These are phyloP conservation scores for Dryadula phaetusa DNA, from an alignment of 2,888 invertebrate genomes.

Conservation along the genomic window DNA sequence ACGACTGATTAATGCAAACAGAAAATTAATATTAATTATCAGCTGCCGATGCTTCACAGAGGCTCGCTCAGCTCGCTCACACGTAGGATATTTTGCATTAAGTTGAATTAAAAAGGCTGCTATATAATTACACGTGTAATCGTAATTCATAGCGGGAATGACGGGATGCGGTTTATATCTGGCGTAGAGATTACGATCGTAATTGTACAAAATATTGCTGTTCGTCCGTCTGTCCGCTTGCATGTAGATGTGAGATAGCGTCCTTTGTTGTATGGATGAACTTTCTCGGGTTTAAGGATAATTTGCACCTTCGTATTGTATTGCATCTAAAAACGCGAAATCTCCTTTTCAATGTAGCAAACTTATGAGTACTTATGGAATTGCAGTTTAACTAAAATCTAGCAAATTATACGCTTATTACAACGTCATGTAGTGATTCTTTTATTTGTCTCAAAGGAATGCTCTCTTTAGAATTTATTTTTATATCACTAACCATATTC, in stretches of 20 bases:
- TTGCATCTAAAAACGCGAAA: conserved; percentile 8
- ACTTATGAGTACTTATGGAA: neutral
- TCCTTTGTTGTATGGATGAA: conserved; percentile 48
- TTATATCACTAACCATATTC: no score
- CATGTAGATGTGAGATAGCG: conserved; percentile 56
- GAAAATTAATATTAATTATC: conserved; percentile 30
- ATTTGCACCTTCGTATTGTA: conserved; percentile 27
- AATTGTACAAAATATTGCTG: conserved; percentile 76
- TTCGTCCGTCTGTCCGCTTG: conserved; percentile 65
- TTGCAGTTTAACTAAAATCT: no score
- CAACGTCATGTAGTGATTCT: no score
- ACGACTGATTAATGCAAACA: conserved; percentile 23
- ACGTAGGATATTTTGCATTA: conserved; percentile 44
- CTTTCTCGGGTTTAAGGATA: conserved; percentile 37
- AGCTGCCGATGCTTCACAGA: conserved; percentile 28
- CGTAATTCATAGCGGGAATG: conserved; percentile 56
- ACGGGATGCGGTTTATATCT: conserved; percentile 61
- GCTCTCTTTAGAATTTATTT: no score
- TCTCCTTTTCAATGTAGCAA: conserved; percentile 36
- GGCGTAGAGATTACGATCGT: conserved; percentile 67
- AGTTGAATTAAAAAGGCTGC: conserved; percentile 49
- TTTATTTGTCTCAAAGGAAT: no score
- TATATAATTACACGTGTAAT: conserved; percentile 53
- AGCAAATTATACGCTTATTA: no score
- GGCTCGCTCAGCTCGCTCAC: conserved; percentile 18